These are phyloP conservation scores for Deroptyus accipitrinus DNA, from an alignment of 2,113 vertebrate genomes.

Conservation along the genomic window DNA sequence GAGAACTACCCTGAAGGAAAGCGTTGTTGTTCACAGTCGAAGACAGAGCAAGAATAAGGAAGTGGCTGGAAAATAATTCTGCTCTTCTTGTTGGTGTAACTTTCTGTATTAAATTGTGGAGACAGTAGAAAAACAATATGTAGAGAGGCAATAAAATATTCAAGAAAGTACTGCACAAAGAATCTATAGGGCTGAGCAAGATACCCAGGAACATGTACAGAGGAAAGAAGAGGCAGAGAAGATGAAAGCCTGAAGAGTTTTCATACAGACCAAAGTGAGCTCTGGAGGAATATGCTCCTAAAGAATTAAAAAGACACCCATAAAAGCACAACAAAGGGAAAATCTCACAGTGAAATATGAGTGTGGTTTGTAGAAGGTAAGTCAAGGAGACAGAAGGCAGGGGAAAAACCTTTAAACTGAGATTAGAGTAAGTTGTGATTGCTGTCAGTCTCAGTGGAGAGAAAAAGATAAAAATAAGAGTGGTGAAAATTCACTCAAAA, in stretches of 20 bases:
- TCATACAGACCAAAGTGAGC: constrained; percentile 17
- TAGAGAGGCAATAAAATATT: not conserved
- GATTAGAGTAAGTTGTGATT: constrained; percentile 12
- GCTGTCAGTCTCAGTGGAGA: not conserved
- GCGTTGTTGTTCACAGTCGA: not conserved
- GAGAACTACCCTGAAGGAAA: not conserved
- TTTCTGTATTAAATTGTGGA: not conserved
- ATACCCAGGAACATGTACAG: not conserved
- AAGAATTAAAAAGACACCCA: constrained; percentile 32
- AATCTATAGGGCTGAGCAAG: not conserved
- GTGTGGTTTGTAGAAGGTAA: constrained; percentile 5
- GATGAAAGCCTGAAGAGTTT: constrained; percentile 36
- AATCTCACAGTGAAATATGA: not conserved
- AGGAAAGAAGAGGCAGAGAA: not conserved
- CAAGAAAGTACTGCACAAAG: not conserved
- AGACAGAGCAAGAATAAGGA: not conserved
- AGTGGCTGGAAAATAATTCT: not conserved
- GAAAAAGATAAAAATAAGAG: not conserved
- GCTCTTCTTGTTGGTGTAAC: not conserved
- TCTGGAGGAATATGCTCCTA: constrained; percentile 17
- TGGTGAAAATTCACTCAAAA: not conserved
- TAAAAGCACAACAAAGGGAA: constrained; percentile 17
- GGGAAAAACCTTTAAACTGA: constrained; percentile 16
- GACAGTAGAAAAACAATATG: not conserved
- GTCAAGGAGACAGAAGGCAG: constrained; percentile 12